Evolutionary conservation across 2,888 invertebrate genomes (phyloP), one percentile per base, ranked within the genome.

Genomic region (Allygus modestus): DNA sequence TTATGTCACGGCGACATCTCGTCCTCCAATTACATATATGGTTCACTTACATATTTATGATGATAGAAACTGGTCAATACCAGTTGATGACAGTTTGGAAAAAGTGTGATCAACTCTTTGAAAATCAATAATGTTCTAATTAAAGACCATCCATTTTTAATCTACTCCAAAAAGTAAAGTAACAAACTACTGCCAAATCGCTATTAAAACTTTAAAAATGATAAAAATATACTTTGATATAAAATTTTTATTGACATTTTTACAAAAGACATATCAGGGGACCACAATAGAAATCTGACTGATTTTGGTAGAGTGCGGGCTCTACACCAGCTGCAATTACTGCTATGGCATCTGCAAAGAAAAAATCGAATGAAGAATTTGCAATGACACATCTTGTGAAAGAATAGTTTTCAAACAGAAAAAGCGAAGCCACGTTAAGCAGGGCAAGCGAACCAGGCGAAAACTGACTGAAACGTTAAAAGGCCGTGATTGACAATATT

Each of bases 191-290:
- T 7, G 37, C 37, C 37, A 37, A 37, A 37, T 7, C 9, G 37
- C 37, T 37, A 9, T 9, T 37, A 37, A 37, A 4, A 4, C 9
- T 46, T 9, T 46, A 46, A 46, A 54, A 54, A 54, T 54, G 54
- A 54, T 54, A 11, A 23, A 17, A n/a, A n/a, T n/a, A 28, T 65
- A 65, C 4, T 31, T 65, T 17, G 4, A 31, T 65, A 31, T 28
- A 65, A 28, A 65, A 65, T 28, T 65, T 65, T 65, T 65, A 65
- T 65, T 65, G 65, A 65, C 65, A 54, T 65, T 65, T 65, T 65
- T 65, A 65, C 65, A 65, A 23, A 58, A 28, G 7, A 54, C 23
- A 65, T 20, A 23, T 17, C 1, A 28, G 65, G 2, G 31, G 20
- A 28, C 28, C 65, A 28, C 15, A 65, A 28, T 28, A 65, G 2